Evolutionary conservation across 2,113 vertebrate species (phyloP), one percentile per base, ranked within the genome.

Genomic region (Parus major): DNA sequence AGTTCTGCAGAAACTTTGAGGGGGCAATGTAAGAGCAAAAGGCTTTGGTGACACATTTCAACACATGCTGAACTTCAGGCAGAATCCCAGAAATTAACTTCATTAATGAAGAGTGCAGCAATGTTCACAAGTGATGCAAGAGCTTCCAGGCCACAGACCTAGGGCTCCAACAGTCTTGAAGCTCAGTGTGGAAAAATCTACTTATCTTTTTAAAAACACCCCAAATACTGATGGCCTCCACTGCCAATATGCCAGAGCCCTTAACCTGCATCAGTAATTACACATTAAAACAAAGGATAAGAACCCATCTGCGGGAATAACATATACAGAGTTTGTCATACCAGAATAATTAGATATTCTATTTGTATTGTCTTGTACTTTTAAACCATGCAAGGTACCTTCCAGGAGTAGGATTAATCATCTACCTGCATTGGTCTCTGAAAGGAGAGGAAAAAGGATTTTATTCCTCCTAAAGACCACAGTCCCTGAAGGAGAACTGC

Each of bases 311-410:
- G 14, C 50, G 69, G 12, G 21, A 68, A 28, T 39, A 70, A 68
- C 18, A 24, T 2, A 18, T 3, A 31, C 10, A 24, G 12, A 6
- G 2, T 1, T 19, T 27, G 1, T 23, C 35, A 14, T 10, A 42
- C 3, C 22, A 66, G 28, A 65, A 49, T 29, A 21, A 49, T 19
- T 5, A 31, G 7, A 27, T 79, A 59, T 52, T 29, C 11, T 15
- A 2, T 39, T 36, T 46, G 8, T 53, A 7, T 46, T 1, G 2
- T 50, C 27, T 33, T 29, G 6, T 16, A 33, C 8, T 7, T 57
- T 75, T 27, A 71, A 79, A 16, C 2, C 19, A n/a, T 4, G 3
- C 15, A 25, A 52, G 39, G 7, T 9, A 47, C 3, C 18, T 64
- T 36, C 36, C 22, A 59, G 52, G 18, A 46, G 12, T 2, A 36